A percentile compares a stretch with the other conserved stretches of the same genome.
Conservation (phyloP, 2,797 vertebrate species). For the Odontamblyopus lacepedii region DNA sequence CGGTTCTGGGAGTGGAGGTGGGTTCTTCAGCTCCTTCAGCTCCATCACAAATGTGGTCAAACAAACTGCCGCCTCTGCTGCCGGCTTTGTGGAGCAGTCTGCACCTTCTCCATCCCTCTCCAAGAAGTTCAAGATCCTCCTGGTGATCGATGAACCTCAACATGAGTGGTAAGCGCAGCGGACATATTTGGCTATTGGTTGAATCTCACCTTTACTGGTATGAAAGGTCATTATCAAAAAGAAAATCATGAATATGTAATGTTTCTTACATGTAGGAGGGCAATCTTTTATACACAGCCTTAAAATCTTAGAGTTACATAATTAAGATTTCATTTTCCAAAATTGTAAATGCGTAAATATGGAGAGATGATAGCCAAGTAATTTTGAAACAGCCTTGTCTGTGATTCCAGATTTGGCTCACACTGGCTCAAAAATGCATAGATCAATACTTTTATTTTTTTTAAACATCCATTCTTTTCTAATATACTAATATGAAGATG, state of each 20-base stretch:
- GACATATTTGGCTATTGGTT: neutral
- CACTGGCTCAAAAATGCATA: neutral
- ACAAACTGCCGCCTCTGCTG: constrained; percentile 91
- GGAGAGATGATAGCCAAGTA: neutral
- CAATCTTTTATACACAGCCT: neutral
- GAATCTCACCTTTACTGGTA: neutral
- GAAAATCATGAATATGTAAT: too few relatives aligned
- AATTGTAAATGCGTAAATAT: neutral
- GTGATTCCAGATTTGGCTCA: neutral
- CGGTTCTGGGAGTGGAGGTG: constrained; percentile 68
- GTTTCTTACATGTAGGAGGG: too few relatives aligned
- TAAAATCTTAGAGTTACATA: neutral
- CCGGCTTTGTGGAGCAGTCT: constrained; percentile 87
- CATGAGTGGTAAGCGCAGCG: constrained; percentile 89
- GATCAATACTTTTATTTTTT: neutral
- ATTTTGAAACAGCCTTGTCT: neutral
- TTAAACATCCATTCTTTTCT: too few relatives aligned
- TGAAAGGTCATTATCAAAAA: neutral
- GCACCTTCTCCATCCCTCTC: constrained; percentile 76
- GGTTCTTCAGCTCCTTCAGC: constrained; percentile 98
- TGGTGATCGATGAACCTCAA: constrained; percentile 92
- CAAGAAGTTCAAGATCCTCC: constrained; percentile 91
- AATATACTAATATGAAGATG: neutral
- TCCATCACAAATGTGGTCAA: constrained; percentile 96
- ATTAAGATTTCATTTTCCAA: neutral